Percentiles rank a stretch among this genome's conserved stretches.
Evolutionary conservation across 2,797 vertebrate species (phyloP).

Genomic region (Epinephelus malabaricus): DNA sequence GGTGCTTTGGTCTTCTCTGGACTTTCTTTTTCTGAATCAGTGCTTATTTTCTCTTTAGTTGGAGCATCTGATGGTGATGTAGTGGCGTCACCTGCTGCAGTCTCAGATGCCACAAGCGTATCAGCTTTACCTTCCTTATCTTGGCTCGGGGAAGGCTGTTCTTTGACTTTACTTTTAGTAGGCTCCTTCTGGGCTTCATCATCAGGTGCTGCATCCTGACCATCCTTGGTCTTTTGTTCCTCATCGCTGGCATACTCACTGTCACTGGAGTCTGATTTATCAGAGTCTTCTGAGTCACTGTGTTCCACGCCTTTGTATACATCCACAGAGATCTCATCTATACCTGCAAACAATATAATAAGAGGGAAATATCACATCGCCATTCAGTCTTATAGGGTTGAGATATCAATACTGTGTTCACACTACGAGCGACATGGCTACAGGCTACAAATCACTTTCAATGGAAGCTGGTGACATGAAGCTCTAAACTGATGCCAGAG

Average conservation of each 20-base stretch:
- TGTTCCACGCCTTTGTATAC: conserved; percentile 95
- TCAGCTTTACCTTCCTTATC: conserved; percentile 87
- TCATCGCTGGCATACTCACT: conserved; percentile 94
- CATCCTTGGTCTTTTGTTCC: conserved; percentile 92
- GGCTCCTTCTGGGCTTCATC: conserved; percentile 87
- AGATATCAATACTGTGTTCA: neutral
- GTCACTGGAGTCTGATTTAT: conserved; percentile 96
- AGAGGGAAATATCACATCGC: neutral
- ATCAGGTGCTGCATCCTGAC: conserved; percentile 72
- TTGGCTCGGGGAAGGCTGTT: conserved; percentile 78
- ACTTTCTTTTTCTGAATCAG: conserved; percentile 88
- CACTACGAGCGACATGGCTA: no score
- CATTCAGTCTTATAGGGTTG: neutral
- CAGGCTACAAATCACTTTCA: no score
- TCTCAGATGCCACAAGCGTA: conserved; percentile 60
- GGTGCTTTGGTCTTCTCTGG: conserved; percentile 87
- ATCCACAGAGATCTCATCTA: conserved; percentile 97
- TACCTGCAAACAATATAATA: conserved; percentile 85
- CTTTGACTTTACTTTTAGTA: conserved; percentile 88
- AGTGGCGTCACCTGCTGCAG: conserved; percentile 46
- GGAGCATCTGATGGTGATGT: conserved; percentile 71
- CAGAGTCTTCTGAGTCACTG: conserved; percentile 97
- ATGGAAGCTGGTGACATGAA: no score
- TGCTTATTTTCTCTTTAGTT: conserved; percentile 84
- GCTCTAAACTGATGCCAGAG: no score